These are phyloP conservation scores for Cataglyphis hispanica DNA, from an alignment of 1,140 invertebrate genomes.

Conservation along the genomic window DNA sequence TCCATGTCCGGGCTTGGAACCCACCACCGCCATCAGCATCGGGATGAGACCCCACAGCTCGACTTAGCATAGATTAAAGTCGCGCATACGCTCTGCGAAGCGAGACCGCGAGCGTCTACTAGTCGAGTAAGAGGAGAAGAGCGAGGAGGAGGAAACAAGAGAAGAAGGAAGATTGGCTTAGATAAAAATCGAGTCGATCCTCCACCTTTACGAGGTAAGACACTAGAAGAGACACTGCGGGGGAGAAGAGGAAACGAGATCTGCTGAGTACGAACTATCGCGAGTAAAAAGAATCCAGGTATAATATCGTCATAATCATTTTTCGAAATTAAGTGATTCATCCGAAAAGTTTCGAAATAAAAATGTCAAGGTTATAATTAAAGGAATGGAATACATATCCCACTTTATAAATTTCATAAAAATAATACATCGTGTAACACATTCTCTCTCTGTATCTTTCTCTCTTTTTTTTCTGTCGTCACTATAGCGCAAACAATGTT, in stretches of 20 bases:
- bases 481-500: slow-evolving; percentile 21
- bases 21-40: slow-evolving; percentile 73
- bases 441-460: no score
- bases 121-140: slow-evolving; percentile 24
- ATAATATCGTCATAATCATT: slow-evolving; percentile 33
- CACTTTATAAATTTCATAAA: slow-evolving; percentile 18
- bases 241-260: slow-evolving; percentile 17
- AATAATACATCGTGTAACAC: no score
- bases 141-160: background rate
- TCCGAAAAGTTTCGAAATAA: slow-evolving; percentile 12
- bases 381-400: background rate
- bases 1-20: slow-evolving; percentile 81
- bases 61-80: slow-evolving; percentile 79
- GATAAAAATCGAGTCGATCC: slow-evolving; percentile 73
- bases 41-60: slow-evolving; percentile 69
- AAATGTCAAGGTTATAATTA: background rate
- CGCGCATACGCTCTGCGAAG: slow-evolving; percentile 68
- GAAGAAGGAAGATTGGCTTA: slow-evolving; percentile 51
- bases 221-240: background rate
- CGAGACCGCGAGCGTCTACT: slow-evolving; percentile 62
- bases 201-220: slow-evolving; percentile 73
- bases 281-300: slow-evolving; percentile 9
- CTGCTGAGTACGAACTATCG: slow-evolving; percentile 28
- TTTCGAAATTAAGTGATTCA: slow-evolving; percentile 41
- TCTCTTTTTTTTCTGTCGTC: background rate